These are phyloP conservation scores for Drosophila kurseongensis DNA, from an alignment of 1,140 invertebrate species.

Conservation along the genomic window DNA sequence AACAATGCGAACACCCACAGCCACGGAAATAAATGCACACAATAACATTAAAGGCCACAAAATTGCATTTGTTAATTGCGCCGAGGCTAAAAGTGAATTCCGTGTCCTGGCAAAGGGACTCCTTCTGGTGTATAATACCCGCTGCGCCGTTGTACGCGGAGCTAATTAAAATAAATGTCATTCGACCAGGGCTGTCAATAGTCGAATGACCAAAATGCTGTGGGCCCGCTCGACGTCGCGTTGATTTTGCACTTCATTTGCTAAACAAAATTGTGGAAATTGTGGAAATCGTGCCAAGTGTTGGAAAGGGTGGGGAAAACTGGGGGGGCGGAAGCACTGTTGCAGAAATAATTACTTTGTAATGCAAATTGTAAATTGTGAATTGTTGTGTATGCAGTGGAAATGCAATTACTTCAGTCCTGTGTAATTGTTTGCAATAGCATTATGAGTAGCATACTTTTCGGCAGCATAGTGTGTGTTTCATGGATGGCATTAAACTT, in stretches of 20 bases:
- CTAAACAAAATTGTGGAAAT: slow-evolving; percentile 38
- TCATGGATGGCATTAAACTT: slow-evolving; percentile 24
- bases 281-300: slow-evolving; percentile 16
- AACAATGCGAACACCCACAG: slow-evolving; percentile 2
- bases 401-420: slow-evolving; percentile 72
- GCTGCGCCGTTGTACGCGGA: slow-evolving; percentile 18
- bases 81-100: slow-evolving; percentile 43
- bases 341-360: slow-evolving; percentile 76
- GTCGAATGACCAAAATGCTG: slow-evolving; percentile 44
- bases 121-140: slow-evolving; percentile 7
- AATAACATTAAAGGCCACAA: slow-evolving; percentile 59
- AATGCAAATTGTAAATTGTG: slow-evolving; percentile 62
- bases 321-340: slow-evolving; percentile 1
- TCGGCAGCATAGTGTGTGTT: slow-evolving; percentile 9
- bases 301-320: neutral
- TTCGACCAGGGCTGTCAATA: slow-evolving; percentile 61
- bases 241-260: slow-evolving; percentile 78
- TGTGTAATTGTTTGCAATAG: slow-evolving; percentile 67
- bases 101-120: slow-evolving; percentile 11
- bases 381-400: slow-evolving; percentile 16
- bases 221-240: slow-evolving; percentile 30
- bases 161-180: slow-evolving; percentile 82
- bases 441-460: slow-evolving; percentile 72
- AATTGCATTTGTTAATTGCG: slow-evolving; percentile 72
- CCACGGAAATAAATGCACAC: slow-evolving; percentile 27